A percentile compares a stretch with the other conserved stretches of the same genome.
Evolutionary conservation across 2,888 invertebrate species (phyloP).

Genomic region (Scaeva pyrastri): DNA sequence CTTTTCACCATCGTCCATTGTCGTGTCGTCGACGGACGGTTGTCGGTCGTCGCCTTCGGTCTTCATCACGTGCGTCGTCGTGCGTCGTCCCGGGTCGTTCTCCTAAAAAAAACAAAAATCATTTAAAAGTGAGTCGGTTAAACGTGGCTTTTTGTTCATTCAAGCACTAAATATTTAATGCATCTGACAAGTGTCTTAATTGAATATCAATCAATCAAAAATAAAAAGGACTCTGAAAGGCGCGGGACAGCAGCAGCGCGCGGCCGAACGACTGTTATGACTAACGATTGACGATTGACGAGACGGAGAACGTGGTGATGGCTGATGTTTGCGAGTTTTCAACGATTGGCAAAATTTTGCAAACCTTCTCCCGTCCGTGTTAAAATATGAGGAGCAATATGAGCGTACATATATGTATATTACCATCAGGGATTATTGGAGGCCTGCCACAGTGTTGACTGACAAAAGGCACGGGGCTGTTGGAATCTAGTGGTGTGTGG

Average conservation of each 20-base stretch:
- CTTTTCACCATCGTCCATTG: not conserved
- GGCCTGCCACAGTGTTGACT: constrained; percentile 17
- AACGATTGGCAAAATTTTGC: constrained; percentile 10
- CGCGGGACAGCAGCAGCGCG: constrained; percentile 31
- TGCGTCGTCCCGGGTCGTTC: not conserved
- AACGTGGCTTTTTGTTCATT: constrained; percentile 22
- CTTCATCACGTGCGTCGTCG: not conserved
- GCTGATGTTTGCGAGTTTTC: constrained; percentile 48
- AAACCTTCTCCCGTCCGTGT: not conserved
- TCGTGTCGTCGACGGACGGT: too few relatives aligned
- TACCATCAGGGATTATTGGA: not conserved
- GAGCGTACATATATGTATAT: too few relatives aligned
- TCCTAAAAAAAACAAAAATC: not conserved
- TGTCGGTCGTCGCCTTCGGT: not conserved
- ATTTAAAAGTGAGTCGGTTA: constrained; percentile 28
- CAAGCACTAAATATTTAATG: constrained; percentile 26
- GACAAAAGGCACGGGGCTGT: not conserved
- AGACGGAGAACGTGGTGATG: constrained; percentile 17
- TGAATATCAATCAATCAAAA: constrained; percentile 52
- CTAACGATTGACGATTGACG: not conserved
- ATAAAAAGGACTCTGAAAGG: constrained; percentile 13
- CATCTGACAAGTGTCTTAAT: constrained; percentile 54
- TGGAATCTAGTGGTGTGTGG: not conserved
- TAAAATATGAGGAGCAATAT: not conserved
- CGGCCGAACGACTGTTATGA: not conserved